Evolutionary conservation across 64 coral and sea anemone genomes (phyloP).

Genomic region (Montipora efflorescens): DNA sequence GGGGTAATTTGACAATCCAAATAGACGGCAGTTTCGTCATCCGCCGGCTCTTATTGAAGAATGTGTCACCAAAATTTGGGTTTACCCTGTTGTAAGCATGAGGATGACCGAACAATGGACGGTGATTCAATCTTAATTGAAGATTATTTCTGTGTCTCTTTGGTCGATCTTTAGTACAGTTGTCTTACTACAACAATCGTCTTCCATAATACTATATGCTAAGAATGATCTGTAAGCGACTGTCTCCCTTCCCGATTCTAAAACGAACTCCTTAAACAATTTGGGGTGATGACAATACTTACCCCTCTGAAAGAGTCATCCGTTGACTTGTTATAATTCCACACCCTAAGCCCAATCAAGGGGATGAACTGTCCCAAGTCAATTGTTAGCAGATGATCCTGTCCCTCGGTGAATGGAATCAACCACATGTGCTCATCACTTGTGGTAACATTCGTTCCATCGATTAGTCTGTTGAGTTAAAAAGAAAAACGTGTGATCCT

Average conservation of each 20-base stretch:
- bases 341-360: conserved; percentile 79
- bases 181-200: too few species aligned
- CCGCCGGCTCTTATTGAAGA: too few species aligned
- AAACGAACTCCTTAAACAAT: background rate
- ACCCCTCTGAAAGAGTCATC: conserved; percentile 97
- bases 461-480: conserved; percentile 67
- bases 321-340: conserved; percentile 95
- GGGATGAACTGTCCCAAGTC: conserved; percentile 70
- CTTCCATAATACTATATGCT: background rate
- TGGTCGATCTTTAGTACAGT: too few species aligned
- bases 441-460: conserved; percentile 84
- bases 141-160: too few species aligned
- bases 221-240: background rate
- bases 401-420: conserved; percentile 86
- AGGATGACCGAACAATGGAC: too few species aligned
- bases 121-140: too few species aligned
- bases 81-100: too few species aligned
- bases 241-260: background rate
- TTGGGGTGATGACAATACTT: background rate
- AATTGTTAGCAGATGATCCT: conserved; percentile 83
- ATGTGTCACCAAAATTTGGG: too few species aligned
- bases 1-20: too few species aligned
- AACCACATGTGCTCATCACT: conserved; percentile 99
- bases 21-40: too few species aligned
- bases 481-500: background rate